A percentile compares a stretch with the other conserved stretches of the same genome.
Evolutionary conservation across 2,797 vertebrate genomes (phyloP).

Genomic region (Agapornis canus): DNA sequence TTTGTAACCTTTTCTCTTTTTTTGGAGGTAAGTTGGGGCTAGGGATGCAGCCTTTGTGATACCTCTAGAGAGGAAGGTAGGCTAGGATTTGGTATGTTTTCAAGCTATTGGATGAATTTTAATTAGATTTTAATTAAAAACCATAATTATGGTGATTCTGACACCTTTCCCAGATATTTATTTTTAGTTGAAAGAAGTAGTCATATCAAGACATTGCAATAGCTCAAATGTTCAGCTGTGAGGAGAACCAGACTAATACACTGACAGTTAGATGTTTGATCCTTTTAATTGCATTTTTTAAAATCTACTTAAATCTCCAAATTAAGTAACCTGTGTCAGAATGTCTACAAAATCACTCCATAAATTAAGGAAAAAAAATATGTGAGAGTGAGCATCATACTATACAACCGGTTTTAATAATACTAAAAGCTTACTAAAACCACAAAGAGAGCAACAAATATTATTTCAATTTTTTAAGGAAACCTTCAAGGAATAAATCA

Average conservation of each 20-base stretch:
- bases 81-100: background rate
- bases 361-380: background rate
- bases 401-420: background rate
- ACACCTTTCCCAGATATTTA: slow-evolving; percentile 21
- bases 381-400: background rate
- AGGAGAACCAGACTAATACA: background rate
- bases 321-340: slow-evolving; percentile 20
- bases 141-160: slow-evolving; percentile 24
- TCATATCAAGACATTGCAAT: background rate
- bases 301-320: slow-evolving; percentile 9
- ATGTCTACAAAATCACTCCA: slow-evolving; percentile 1
- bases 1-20: background rate
- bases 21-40: background rate
- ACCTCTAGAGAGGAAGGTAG: background rate
- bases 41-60: background rate
- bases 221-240: background rate
- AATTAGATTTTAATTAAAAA: slow-evolving; percentile 44
- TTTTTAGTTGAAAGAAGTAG: background rate
- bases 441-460: background rate
- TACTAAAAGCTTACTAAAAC: background rate
- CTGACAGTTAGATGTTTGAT: background rate
- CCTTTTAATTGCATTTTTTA: background rate
- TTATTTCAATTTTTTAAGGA: background rate
- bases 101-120: background rate
- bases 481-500: background rate